phyloP scores from a whole-genome alignment of 2,113 vertebrate species.

The Anguilla rostrata region DNA sequence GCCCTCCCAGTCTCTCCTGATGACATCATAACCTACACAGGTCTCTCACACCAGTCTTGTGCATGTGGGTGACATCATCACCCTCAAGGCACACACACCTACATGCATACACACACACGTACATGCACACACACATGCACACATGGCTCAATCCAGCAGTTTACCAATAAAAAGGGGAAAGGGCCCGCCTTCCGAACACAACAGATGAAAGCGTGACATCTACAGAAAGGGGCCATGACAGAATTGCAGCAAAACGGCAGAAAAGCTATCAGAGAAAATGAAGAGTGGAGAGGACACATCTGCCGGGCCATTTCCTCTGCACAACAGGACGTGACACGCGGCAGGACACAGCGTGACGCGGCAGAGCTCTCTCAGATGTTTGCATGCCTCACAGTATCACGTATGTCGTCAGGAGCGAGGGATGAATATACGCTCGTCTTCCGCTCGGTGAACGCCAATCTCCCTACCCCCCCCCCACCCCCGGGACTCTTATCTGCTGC shows the following conservation, averaged over 20 bases:
- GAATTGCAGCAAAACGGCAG: not conserved
- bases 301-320: constrained; percentile 3
- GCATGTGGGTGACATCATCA: not conserved
- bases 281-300: constrained; percentile 31
- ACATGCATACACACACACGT: not conserved
- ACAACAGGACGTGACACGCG: not conserved
- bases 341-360: constrained; percentile 22
- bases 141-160: not conserved
- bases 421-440: constrained; percentile 25
- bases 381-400: constrained; percentile 36
- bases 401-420: not conserved
- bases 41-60: not conserved
- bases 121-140: not conserved
- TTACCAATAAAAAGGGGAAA: not conserved
- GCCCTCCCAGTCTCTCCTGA: not conserved
- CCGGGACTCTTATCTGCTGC: constrained; percentile 16
- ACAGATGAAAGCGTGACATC: not conserved
- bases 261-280: not conserved
- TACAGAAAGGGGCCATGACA: not conserved
- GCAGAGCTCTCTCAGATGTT: constrained; percentile 43
- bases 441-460: constrained; percentile 44
- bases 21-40: not conserved
- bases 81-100: not conserved
- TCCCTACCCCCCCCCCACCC: constrained; percentile 38
- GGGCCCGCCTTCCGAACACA: not conserved